Conservation (phyloP, 2,797 vertebrate genomes). For the Helicolenus hilgendorfi region DNA sequence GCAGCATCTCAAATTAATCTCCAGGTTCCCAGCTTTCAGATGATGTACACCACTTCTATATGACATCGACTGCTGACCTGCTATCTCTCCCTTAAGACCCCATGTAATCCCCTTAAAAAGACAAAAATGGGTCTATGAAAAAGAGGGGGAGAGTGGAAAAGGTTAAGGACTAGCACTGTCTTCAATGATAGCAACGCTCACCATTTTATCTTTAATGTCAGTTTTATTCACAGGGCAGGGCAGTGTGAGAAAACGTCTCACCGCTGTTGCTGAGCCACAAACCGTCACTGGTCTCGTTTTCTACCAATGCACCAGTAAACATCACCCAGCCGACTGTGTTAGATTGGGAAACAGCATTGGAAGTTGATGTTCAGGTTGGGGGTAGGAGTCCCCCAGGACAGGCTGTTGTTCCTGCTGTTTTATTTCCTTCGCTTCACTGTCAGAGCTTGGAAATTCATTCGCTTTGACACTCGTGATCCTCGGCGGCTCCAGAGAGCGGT, state of each 20-base stretch:
- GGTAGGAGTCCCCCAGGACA: neutral
- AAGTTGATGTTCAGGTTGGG: slow-evolving; percentile 1
- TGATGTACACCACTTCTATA: too few relatives aligned
- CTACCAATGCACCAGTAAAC: neutral
- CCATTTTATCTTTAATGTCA: slow-evolving; percentile 17
- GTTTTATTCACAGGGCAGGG: slow-evolving; percentile 3
- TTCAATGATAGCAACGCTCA: neutral
- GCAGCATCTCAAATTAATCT: too few relatives aligned
- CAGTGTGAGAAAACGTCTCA: slow-evolving; percentile 10
- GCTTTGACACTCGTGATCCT: slow-evolving; percentile 23
- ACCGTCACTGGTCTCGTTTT: neutral
- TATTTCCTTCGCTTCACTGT: slow-evolving; percentile 36
- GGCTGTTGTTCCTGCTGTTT: slow-evolving; percentile 36
- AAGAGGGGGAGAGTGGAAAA: neutral
- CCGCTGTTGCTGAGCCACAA: slow-evolving; percentile 59
- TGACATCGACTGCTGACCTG: too few relatives aligned
- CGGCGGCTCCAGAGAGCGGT: neutral
- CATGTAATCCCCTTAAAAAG: too few relatives aligned
- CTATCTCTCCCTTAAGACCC: too few relatives aligned
- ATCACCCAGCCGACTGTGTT: slow-evolving; percentile 18
- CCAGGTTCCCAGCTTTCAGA: too few relatives aligned
- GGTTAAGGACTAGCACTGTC: neutral
- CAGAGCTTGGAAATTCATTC: slow-evolving; percentile 43
- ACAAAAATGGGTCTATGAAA: too few relatives aligned
- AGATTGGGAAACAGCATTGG: neutral